Evolutionary conservation across 2,888 invertebrate genomes (phyloP).

Genomic region (Malacosoma neustria): DNA sequence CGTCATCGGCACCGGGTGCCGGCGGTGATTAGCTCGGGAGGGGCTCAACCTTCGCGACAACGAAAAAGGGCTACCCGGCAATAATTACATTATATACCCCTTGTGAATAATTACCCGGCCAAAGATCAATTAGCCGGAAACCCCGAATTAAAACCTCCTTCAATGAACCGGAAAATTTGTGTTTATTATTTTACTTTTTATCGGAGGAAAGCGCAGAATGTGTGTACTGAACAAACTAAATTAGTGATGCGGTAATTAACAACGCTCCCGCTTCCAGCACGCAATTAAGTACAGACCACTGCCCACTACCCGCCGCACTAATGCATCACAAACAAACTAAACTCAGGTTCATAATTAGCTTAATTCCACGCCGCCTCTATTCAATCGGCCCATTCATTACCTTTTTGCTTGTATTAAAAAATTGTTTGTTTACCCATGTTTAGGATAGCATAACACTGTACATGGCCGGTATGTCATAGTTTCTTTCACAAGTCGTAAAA

Average conservation of each 20-base stretch:
- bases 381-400: slow-evolving; percentile 34
- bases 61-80: slow-evolving; percentile 70
- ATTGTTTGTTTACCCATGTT: slow-evolving; percentile 33
- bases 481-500: slow-evolving; percentile 64
- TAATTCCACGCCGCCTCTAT: slow-evolving; percentile 28
- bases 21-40: slow-evolving; percentile 53
- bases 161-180: slow-evolving; percentile 64
- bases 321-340: slow-evolving; percentile 7
- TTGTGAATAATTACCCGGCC: slow-evolving; percentile 70
- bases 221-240: not conserved
- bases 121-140: slow-evolving; percentile 66
- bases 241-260: not conserved
- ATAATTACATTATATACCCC: slow-evolving; percentile 71
- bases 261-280: not conserved
- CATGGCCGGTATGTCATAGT: slow-evolving; percentile 52
- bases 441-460: slow-evolving; percentile 36
- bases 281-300: not conserved
- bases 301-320: slow-evolving; percentile 3
- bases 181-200: slow-evolving; percentile 14
- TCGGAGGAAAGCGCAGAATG: not conserved
- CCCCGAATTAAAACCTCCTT: slow-evolving; percentile 52
- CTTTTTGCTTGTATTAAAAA: slow-evolving; percentile 33
- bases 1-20: slow-evolving; percentile 67
- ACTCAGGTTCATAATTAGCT: slow-evolving; percentile 19
- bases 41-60: slow-evolving; percentile 45